Conservation (phyloP, 1,140 invertebrate genomes). For the Scylla paramamosain region DNA sequence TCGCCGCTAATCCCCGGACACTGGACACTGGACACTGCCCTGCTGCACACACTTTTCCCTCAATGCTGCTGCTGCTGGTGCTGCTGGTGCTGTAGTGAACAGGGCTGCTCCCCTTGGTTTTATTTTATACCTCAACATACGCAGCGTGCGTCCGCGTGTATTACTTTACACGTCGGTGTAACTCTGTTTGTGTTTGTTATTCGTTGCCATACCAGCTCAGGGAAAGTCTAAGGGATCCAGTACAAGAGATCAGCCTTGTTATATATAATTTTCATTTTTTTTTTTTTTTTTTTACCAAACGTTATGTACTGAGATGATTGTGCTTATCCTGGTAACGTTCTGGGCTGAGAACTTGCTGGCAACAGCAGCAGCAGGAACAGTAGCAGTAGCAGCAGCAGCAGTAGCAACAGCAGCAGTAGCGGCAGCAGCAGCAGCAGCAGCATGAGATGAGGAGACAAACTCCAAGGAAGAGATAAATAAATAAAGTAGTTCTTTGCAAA, state of each 20-base stretch:
- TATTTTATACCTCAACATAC: too few species aligned
- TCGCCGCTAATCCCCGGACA: not conserved
- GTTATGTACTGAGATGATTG: not conserved
- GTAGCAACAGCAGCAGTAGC: not conserved
- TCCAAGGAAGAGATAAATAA: not conserved
- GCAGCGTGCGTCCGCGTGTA: too few species aligned
- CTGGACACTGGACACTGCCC: slow-evolving; percentile 15
- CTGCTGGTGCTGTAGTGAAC: not conserved
- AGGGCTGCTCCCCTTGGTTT: not conserved
- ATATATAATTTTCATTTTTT: too few species aligned
- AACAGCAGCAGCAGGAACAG: not conserved
- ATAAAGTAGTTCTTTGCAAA: not conserved
- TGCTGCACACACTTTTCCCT: not conserved
- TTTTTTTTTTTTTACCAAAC: not conserved
- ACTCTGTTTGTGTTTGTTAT: too few species aligned
- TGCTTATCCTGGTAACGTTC: too few species aligned
- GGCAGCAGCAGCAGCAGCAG: not conserved
- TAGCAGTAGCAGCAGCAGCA: not conserved
- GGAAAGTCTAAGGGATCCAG: too few species aligned
- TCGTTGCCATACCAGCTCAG: too few species aligned
- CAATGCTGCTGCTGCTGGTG: not conserved
- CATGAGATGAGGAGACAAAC: not conserved
- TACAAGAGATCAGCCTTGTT: too few species aligned
- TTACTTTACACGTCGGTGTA: too few species aligned
- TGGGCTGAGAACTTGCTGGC: not conserved